These are phyloP conservation scores for Patiria pectinifera DNA, from an alignment of 53 echinoderm and acorn worm species.

Conservation along the genomic window DNA sequence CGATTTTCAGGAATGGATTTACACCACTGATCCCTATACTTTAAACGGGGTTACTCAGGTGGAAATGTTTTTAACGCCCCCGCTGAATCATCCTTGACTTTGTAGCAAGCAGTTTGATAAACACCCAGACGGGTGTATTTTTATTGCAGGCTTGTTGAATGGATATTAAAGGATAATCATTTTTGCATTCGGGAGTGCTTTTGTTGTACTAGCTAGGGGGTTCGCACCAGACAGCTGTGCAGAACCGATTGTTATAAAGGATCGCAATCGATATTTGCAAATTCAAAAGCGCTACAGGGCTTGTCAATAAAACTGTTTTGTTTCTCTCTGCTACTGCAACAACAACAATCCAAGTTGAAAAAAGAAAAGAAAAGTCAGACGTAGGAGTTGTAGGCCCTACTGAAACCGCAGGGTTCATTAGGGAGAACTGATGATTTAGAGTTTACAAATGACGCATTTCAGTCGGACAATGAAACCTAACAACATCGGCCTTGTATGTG, in stretches of 20 bases:
- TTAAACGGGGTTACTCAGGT: neutral
- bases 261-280: conserved; percentile 4
- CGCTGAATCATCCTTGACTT: neutral
- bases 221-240: neutral
- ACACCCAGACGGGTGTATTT: neutral
- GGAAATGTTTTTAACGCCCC: neutral
- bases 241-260: neutral
- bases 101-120: neutral
- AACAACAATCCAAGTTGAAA: neutral
- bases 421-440: neutral
- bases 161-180: neutral
- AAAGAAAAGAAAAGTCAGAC: neutral
- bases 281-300: neutral
- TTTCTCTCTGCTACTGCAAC: neutral
- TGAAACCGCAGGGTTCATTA: neutral
- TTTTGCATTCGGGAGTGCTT: neutral
- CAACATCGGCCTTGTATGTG: conserved; percentile 6
- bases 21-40: neutral
- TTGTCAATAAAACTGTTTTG: neutral
- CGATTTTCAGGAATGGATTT: neutral
- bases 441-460: conserved; percentile 3
- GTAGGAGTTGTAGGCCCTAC: neutral
- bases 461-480: neutral
- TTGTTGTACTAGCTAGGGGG: neutral
- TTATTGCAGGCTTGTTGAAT: neutral